Conservation (phyloP, 2,888 invertebrate species). For the Desoria tigrina region DNA sequence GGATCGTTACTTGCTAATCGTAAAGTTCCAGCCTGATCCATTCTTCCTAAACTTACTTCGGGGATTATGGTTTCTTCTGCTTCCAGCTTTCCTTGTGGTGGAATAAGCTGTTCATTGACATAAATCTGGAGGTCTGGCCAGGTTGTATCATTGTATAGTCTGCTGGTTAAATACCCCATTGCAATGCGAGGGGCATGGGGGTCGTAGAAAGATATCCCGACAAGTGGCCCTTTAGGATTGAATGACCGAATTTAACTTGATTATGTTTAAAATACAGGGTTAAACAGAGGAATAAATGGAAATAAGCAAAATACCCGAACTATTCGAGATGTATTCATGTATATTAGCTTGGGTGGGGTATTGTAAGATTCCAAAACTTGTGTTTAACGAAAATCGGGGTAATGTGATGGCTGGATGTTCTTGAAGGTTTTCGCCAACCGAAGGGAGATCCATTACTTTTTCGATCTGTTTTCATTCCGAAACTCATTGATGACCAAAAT, state of each 20-base stretch:
- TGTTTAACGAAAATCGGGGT: slow-evolving; percentile 22
- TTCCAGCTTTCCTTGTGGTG: background rate
- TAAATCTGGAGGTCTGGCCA: slow-evolving; percentile 38
- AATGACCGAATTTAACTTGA: background rate
- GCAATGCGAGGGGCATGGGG: slow-evolving; percentile 13
- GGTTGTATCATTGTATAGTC: slow-evolving; percentile 6
- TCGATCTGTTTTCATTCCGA: slow-evolving; percentile 10
- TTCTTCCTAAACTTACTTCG: slow-evolving; percentile 17
- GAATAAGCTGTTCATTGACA: slow-evolving; percentile 12
- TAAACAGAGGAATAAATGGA: too few species aligned
- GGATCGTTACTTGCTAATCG: slow-evolving; percentile 20
- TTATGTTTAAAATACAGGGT: background rate
- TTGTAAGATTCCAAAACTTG: slow-evolving; percentile 20
- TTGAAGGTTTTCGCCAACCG: slow-evolving; percentile 30
- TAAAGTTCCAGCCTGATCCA: slow-evolving; percentile 19
- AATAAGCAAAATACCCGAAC: slow-evolving; percentile 20
- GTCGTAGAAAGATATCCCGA: background rate
- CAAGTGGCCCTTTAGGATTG: slow-evolving; percentile 2
- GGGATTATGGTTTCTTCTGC: slow-evolving; percentile 17
- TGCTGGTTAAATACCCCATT: slow-evolving; percentile 27
- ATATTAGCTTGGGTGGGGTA: slow-evolving; percentile 20
- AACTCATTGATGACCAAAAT: background rate
- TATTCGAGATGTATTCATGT: slow-evolving; percentile 27
- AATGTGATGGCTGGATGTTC: slow-evolving; percentile 28
- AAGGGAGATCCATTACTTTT: slow-evolving; percentile 28